Evolutionary conservation across 2,797 vertebrate genomes (phyloP), one percentile per base, ranked within the genome.

Genomic region (Myotis myotis): DNA sequence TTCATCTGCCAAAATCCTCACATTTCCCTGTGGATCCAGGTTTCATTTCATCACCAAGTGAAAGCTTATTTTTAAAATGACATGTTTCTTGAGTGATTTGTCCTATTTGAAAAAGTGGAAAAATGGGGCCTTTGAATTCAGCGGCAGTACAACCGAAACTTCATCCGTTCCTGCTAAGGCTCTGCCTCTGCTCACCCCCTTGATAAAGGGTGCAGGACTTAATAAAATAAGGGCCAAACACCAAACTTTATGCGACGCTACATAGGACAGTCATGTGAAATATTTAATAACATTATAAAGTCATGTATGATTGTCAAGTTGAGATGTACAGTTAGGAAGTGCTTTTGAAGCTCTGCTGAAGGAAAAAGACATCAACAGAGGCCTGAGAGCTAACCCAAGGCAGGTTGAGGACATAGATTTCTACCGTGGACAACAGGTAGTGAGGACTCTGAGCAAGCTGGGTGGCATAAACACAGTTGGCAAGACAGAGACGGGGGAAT

Each of bases 51-150:
- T 79, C 20, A 87, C n/a, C 23, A 60, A n/a, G 30, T 85, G 44
- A 89, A 92, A 91, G 60, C 41, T 87, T 86, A 82, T 64, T 89
- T 95, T 33, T 23, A 80, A 97, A 89, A 70, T 83, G 87, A 82
- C 74, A 90, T 71, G 38, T 92, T 57, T 22, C 8, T 83, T 72
- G 16, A 89, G 64, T 30, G 36, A 95, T 86, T 93, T 92, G 11
- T 36, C 49, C 30, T 62, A 28, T 88, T 87, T 81, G 75, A n/a
- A 72, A 90, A 87, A 82, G 75, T n/a, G 41, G 33, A 47, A 92
- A 96, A 81, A 72, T 38, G 16, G 30, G 38, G 49, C 1, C 30
- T 87, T 95, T 83, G 85, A 94, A 78, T 82, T 90, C 23, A 92
- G 25, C 66, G 88, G 30, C 76, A 76, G 44, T 71, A 83, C 25